Evolutionary conservation across 2,113 vertebrate genomes (phyloP), one percentile per base, ranked within the genome.

Genomic region (Xenus cinereus): DNA sequence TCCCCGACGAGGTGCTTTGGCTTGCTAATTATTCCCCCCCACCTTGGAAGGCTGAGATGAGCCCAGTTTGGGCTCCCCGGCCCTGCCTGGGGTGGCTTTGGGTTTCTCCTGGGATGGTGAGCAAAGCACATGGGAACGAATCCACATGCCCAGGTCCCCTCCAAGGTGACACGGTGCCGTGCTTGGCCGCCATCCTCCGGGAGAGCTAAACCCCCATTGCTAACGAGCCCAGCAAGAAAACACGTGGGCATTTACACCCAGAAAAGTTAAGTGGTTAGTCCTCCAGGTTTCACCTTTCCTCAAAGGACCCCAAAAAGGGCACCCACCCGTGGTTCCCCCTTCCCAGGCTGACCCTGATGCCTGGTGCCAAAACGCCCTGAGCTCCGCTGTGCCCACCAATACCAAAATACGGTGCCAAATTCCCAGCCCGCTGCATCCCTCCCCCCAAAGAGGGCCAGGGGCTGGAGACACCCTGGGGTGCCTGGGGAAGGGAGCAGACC

Each of bases 201-300:
- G 18, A 91, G n/a, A 73, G 18, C 22, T 3, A 0, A 84, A 27
- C 16, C n/a, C 37, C 46, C 16, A 3, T 13, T 20, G 39, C 27
- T 71, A 76, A 84, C 28, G 9, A 3, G 16, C 23, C 30, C 32
- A 71, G 26, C 33, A 53, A 89, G 12, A 13, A 69, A 66, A 76
- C 0, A 0, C 21, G n/a, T 0, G 1, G 33, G 10, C 6, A 2
- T 10, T 94, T 66, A 62, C 78, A 78, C 35, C 7, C 62, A 46
- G 54, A 60, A 21, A 54, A 79, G 2, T 41, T 14, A 27, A 21
- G 30, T 6, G 22, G 30, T 21, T 30, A 14, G 12, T 56, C 45
- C 69, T 90, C 59, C 59, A 50, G 32, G 54, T 83, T 76, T 88
- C 62, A 19, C 54, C 19, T 8, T 35, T 33, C 79, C 63, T 57